Conservation (phyloP, 2,888 invertebrate species). For the Eristalinus sepulchralis region DNA sequence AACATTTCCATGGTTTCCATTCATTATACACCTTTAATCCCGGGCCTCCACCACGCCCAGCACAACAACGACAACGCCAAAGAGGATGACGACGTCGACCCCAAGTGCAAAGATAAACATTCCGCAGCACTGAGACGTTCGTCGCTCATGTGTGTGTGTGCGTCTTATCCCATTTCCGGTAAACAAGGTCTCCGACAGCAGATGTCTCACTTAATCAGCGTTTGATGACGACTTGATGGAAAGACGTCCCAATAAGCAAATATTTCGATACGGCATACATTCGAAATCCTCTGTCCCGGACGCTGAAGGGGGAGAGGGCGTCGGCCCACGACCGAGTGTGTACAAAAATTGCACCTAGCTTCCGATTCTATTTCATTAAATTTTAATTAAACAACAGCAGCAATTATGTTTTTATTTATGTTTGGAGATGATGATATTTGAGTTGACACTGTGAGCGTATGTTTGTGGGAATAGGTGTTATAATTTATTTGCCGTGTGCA, state of each 20-base stretch:
- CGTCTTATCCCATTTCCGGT: slow-evolving; percentile 1
- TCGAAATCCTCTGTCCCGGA: not conserved
- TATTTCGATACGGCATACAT: not conserved
- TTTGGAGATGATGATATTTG: not conserved
- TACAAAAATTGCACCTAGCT: not conserved
- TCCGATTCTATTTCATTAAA: not conserved
- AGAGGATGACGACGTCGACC: not conserved
- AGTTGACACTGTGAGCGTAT: not conserved
- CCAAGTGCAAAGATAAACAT: not conserved
- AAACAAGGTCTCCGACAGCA: slow-evolving; percentile 3
- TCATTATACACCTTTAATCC: not conserved
- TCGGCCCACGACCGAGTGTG: not conserved
- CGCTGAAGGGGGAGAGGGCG: not conserved
- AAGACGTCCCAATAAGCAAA: slow-evolving; percentile 2
- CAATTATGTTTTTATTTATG: not conserved
- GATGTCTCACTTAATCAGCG: slow-evolving; percentile 19
- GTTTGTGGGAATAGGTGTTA: not conserved
- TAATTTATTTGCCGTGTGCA: not conserved
- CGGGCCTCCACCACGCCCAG: not conserved
- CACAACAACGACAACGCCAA: not conserved
- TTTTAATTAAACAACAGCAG: not conserved
- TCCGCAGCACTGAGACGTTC: not conserved
- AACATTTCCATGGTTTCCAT: not conserved
- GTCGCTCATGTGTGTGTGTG: not conserved
- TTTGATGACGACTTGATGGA: slow-evolving; percentile 8